Conservation (phyloP, 2,113 vertebrate genomes). For the Suncus etruscus region DNA sequence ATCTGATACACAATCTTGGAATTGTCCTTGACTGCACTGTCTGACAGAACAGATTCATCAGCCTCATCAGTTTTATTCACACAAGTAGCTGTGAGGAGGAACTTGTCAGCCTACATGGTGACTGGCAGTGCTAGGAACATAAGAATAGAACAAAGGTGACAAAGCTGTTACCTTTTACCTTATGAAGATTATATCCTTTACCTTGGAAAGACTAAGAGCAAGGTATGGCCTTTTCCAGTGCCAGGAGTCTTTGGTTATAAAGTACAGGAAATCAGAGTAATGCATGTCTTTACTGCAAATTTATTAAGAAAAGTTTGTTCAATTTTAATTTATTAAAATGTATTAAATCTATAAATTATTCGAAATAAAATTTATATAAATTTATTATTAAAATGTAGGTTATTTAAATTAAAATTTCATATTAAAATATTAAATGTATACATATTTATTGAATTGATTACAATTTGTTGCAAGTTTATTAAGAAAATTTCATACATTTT, state of each 20-base stretch:
- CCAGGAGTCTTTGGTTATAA: background rate
- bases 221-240: background rate
- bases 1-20: background rate
- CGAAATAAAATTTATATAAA: too few relatives aligned
- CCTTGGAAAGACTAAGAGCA: background rate
- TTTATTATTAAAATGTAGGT: too few relatives aligned
- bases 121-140: slow-evolving; percentile 1
- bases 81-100: background rate
- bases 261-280: background rate
- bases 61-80: slow-evolving; percentile 41
- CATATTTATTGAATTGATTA: too few relatives aligned
- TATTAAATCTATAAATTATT: too few relatives aligned
- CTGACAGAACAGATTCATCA: slow-evolving; percentile 13
- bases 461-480: too few relatives aligned
- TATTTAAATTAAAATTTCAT: too few relatives aligned
- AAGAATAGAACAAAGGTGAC: background rate
- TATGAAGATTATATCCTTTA: background rate
- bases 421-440: too few relatives aligned
- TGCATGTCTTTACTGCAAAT: background rate
- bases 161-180: too few relatives aligned
- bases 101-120: background rate
- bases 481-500: too few relatives aligned
- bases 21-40: slow-evolving; percentile 35
- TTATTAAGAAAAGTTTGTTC: background rate
- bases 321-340: too few relatives aligned